Conservation (phyloP, 2,113 vertebrate species). For the Scomber scombrus region DNA sequence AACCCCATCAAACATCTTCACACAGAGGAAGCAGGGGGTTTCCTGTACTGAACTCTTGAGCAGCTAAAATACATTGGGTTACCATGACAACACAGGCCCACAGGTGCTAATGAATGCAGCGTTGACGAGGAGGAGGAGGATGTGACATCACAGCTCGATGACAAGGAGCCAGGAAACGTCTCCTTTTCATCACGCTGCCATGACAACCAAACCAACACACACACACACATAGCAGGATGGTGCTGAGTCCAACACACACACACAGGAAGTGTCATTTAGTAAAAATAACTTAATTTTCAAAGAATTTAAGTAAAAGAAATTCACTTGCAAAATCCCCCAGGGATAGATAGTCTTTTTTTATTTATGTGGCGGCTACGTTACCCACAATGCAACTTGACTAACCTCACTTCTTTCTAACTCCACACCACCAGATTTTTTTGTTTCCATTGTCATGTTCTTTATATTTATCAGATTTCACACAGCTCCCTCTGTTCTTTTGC, state of each 20-base stretch:
- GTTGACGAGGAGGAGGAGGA: constrained; percentile 8
- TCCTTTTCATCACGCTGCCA: background rate
- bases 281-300: background rate
- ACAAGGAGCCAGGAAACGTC: background rate
- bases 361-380: too few species aligned
- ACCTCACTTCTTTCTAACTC: too few species aligned
- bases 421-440: too few species aligned
- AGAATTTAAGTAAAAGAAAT: background rate
- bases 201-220: background rate
- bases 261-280: background rate
- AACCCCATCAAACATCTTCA: background rate
- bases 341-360: too few species aligned
- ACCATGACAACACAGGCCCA: constrained; percentile 28
- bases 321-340: too few species aligned
- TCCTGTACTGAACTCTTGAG: background rate
- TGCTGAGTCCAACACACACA: background rate
- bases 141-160: constrained; percentile 46
- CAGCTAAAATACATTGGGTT: background rate
- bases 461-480: too few species aligned
- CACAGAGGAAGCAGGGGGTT: background rate
- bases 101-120: constrained; percentile 39
- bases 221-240: background rate
- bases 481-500: too few species aligned
- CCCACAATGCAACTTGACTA: too few species aligned
- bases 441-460: too few species aligned